Conservation (phyloP, 2,797 vertebrate species). For the Myiotriccus ornatus region DNA sequence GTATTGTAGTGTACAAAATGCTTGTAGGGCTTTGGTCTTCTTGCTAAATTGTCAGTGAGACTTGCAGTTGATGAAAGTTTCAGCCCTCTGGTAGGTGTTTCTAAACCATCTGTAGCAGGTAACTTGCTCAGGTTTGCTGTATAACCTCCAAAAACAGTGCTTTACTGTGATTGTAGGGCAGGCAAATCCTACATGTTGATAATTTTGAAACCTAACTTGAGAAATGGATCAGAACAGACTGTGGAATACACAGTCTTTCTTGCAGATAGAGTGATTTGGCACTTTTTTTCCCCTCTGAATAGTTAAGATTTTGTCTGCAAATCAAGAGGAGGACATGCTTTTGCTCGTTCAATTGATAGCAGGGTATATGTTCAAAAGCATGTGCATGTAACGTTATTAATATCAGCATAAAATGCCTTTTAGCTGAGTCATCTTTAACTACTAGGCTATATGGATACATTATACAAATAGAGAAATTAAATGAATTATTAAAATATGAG, state of each 20-base stretch:
- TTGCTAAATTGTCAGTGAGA: background rate
- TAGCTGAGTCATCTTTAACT: background rate
- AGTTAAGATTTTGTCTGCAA: background rate
- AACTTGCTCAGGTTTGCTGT: background rate
- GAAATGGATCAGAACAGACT: background rate
- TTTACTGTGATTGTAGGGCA: background rate
- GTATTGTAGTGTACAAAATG: background rate
- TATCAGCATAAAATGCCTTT: background rate
- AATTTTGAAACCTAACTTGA: background rate
- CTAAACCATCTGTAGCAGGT: background rate
- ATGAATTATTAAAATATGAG: background rate
- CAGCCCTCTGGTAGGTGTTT: background rate
- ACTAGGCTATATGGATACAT: background rate
- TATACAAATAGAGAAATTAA: background rate
- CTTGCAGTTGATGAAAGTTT: background rate
- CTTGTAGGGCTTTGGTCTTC: background rate
- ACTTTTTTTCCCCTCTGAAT: rapidly evolving
- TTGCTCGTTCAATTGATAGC: background rate
- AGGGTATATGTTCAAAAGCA: background rate
- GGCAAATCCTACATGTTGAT: background rate
- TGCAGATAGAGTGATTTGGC: background rate
- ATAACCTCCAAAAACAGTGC: background rate
- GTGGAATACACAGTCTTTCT: background rate
- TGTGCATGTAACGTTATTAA: background rate
- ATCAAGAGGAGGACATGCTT: background rate